Evolutionary conservation across 2,113 vertebrate species (phyloP), one percentile per base, ranked within the genome.

Genomic region (Salvelinus sp.): DNA sequence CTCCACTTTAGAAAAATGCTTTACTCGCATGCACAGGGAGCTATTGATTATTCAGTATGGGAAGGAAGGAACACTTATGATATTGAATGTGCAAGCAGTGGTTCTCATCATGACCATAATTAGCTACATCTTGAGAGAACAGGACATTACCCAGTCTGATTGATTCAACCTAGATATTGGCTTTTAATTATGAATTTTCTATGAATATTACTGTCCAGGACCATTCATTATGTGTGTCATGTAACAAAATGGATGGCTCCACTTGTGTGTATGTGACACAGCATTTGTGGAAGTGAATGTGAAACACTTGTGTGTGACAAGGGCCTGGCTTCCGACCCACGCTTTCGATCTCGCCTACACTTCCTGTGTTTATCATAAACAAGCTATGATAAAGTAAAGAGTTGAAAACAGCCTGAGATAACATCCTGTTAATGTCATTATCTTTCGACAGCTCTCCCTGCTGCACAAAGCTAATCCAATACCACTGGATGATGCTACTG

Each of bases 291-390:
- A 86, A 82, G 77, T 76, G 76, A 78, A 84, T 81, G 74, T 84
- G 78, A 86, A 85, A 77, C 75, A 80, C 79, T 81, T 76, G 30
- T 78, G 70, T 4, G n/a, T 70, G 69, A 66, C 60, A 73, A 76
- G 50, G 4, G 14, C 65, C 54, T 71, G 62, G 75, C 78, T 80
- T 81, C 81, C 30, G 23, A 82, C 64, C 16, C 60, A 73, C 10
- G 50, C 44, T 38, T 54, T 60, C 71, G 62, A 66, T 80, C 77
- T 74, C 22, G 71, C 81, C 81, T 67, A 47, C 62, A 75, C 86
- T 89, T 92, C 88, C 86, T 90, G 80, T 90, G 77, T 91, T 90
- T 87, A 88, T 90, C 78, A 82, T 81, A 83, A 85, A 83, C 80
- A 83, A 33, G 27, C 69, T 38, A n/a, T n/a, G 44, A 9, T 84